Evolutionary conservation across 2,797 vertebrate genomes (phyloP), one percentile per base, ranked within the genome.

Genomic region (Sebastes hubbsi): DNA sequence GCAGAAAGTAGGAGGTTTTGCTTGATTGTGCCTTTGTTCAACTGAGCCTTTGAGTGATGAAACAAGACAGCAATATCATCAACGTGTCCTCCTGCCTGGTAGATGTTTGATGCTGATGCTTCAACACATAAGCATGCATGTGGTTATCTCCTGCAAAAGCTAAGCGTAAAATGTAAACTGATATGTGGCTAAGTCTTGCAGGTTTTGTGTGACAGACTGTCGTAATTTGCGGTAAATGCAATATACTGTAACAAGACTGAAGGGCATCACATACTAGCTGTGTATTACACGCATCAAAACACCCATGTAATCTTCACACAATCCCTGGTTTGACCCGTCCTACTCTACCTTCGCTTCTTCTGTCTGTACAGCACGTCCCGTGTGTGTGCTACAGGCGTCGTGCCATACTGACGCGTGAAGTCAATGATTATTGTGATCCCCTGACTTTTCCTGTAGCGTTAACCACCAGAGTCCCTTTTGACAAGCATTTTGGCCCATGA

Each of bases 1-100:
- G 63, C 29, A 70, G 52, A 38, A 38, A 69, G 62, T 27, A 8
- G 60, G 67, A 72, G 36, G 61, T 60, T 75, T 78, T 60, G 63
- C 77, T 56, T 52, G 64, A 75, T 74, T 59, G 49, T 42, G n/a
- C 24, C 14, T 86, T 82, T 83, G 36, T 80, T 82, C 27, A 62
- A 20, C 34, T 29, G 36, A 82, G 22, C 36, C 20, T 76, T 84
- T 14, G 30, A 77, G 32, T 30, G 62, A 72, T 69, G 34, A 58
- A 5, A 72, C 58, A 59, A 49, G 56, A 5, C 6, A 18, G 34
- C 25, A 9, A 13, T 59, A 32, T 70, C 16, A n/a, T 60, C 24
- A 11, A 10, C 12, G 67, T 58, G 66, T 38, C 16, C 16, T 18
- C 18, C 46, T 54, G 52, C 3, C 34, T 9, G 61, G 16, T 5